Conservation (phyloP, 1,140 invertebrate genomes). For the Lethocerus indicus region DNA sequence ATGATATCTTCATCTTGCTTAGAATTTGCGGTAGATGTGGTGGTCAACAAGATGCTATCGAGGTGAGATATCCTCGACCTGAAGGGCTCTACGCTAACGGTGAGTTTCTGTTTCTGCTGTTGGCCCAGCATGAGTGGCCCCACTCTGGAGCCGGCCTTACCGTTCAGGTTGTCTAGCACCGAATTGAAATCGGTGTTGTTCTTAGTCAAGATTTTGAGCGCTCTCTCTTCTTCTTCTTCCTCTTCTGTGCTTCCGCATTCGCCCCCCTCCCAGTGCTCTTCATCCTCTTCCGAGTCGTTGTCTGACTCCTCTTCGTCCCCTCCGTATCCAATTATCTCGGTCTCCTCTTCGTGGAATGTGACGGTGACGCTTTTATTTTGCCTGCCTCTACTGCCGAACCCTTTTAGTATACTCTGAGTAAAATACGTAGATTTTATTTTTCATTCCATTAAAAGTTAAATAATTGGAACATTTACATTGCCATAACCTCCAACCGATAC, state of each 20-base stretch:
- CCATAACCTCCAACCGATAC: too few species aligned
- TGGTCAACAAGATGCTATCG: too few species aligned
- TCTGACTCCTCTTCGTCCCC: conserved; percentile 45
- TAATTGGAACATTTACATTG: too few species aligned
- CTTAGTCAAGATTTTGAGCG: conserved; percentile 56
- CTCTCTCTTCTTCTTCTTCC: conserved; percentile 31
- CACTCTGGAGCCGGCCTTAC: conserved; percentile 19
- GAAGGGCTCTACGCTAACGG: conserved; percentile 65
- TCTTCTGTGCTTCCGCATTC: conserved; percentile 9
- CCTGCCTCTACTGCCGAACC: conserved; percentile 26
- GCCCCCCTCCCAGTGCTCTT: conserved; percentile 25
- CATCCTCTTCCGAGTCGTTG: conserved; percentile 37
- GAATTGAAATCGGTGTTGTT: conserved; percentile 81
- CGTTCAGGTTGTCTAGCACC: conserved; percentile 50
- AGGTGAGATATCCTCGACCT: background rate
- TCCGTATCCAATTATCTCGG: conserved; percentile 66
- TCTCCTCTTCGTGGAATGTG: conserved; percentile 47
- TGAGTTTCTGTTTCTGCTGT: conserved; percentile 55
- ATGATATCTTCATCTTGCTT: too few species aligned
- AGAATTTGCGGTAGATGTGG: too few species aligned
- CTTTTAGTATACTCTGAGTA: conserved; percentile 41
- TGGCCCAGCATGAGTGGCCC: conserved; percentile 32
- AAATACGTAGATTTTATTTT: background rate
- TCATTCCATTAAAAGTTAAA: background rate
- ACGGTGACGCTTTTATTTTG: conserved; percentile 41